Percentiles rank a stretch among this genome's conserved stretches.
phyloP scores from a whole-genome alignment of 1,140 invertebrate species.

The Penaeus japonicus region DNA sequence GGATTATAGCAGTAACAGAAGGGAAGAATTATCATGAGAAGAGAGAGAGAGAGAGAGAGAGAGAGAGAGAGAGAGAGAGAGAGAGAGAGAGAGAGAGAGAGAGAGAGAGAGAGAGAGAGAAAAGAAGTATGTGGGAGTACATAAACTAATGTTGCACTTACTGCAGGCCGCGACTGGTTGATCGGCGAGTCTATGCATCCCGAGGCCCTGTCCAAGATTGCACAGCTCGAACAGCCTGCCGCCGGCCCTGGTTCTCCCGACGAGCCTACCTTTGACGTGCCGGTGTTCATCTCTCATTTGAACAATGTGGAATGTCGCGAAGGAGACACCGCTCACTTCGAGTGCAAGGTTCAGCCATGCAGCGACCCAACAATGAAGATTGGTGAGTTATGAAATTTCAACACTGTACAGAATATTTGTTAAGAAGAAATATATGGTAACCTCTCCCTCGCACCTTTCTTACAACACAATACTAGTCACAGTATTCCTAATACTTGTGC shows the following conservation, averaged over 20 bases:
- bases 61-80: too few species aligned
- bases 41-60: too few species aligned
- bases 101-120: too few species aligned
- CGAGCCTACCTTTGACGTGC: conserved; percentile 82
- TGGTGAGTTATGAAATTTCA: conserved; percentile 60
- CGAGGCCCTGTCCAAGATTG: conserved; percentile 86
- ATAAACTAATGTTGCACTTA: neutral
- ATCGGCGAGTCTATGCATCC: conserved; percentile 89
- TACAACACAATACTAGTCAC: too few species aligned
- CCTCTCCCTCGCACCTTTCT: too few species aligned
- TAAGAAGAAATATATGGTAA: too few species aligned
- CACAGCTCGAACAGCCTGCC: conserved; percentile 83
- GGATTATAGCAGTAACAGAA: neutral
- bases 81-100: too few species aligned
- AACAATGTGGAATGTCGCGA: conserved; percentile 91
- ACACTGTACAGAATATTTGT: too few species aligned
- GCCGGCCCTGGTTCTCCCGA: conserved; percentile 68
- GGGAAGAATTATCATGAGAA: too few species aligned
- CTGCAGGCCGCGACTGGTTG: conserved; percentile 79
- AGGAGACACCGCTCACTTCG: conserved; percentile 91
- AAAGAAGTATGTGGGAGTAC: too few species aligned
- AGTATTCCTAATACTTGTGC: neutral
- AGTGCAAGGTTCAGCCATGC: conserved; percentile 92
- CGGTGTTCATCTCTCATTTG: conserved; percentile 88
- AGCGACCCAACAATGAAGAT: conserved; percentile 94